These are phyloP conservation scores for Hydroisotoma schaefferi DNA, from an alignment of 2,888 invertebrate species.

Conservation along the genomic window DNA sequence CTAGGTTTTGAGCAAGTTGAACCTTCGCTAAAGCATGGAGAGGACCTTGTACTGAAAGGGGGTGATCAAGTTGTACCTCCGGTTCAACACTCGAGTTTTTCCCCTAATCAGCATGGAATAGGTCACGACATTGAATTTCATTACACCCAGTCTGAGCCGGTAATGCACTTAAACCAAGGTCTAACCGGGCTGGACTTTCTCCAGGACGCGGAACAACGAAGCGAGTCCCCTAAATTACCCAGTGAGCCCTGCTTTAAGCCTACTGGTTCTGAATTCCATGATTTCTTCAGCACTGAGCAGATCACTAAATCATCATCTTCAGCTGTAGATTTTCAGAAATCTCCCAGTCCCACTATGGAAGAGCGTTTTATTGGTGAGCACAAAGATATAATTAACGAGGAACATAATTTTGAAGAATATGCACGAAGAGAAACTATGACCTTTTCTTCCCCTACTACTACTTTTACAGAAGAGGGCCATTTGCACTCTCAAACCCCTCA, in stretches of 20 bases:
- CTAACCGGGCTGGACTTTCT: not conserved
- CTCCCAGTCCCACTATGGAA: not conserved
- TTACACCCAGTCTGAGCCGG: constrained; percentile 11
- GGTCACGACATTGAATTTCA: constrained; percentile 10
- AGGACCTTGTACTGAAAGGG: not conserved
- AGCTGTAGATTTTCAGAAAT: not conserved
- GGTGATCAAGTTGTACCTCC: constrained; percentile 37
- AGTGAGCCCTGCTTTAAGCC: constrained; percentile 13
- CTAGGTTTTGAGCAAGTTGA: constrained; percentile 21
- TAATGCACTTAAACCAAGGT: constrained; percentile 7
- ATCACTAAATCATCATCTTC: not conserved
- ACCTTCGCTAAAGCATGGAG: not conserved
- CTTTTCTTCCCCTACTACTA: too few relatives aligned
- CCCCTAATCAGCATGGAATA: constrained; percentile 8
- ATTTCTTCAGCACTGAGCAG: not conserved
- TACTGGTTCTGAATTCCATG: constrained; percentile 5
- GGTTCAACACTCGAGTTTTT: not conserved
- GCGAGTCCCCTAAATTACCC: constrained; percentile 16
- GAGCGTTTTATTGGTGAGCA: not conserved
- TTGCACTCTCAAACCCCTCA: too few relatives aligned
- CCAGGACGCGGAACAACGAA: not conserved
- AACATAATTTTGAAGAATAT: constrained; percentile 23
- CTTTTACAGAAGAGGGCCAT: too few relatives aligned
- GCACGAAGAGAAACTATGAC: constrained; percentile 36
- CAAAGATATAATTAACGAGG: not conserved